phyloP scores from a whole-genome alignment of 2,113 vertebrate species.

The Eolophus roseicapilla region DNA sequence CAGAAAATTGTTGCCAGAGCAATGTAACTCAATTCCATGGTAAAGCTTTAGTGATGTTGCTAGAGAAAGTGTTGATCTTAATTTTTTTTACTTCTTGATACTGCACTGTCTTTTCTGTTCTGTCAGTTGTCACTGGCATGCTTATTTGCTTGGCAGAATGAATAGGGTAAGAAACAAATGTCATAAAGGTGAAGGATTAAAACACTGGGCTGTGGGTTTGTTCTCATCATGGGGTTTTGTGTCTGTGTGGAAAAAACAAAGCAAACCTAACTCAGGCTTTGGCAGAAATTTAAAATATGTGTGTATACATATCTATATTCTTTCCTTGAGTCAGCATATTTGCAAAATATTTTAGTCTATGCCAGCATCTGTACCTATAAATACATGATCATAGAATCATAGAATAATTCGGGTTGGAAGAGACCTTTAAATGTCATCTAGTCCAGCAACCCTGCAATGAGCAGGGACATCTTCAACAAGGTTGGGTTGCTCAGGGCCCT shows the following conservation, averaged over 20 bases:
- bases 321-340: background rate
- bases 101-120: background rate
- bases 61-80: background rate
- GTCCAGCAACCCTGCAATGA: background rate
- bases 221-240: background rate
- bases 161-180: background rate
- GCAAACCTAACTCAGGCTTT: background rate
- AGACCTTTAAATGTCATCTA: background rate
- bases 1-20: background rate
- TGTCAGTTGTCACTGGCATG: background rate
- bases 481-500: accelerated
- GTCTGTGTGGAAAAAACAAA: background rate
- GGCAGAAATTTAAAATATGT: background rate
- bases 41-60: background rate
- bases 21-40: background rate
- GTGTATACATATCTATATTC: background rate
- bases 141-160: background rate
- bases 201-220: background rate
- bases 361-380: background rate
- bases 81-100: background rate
- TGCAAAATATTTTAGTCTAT: background rate
- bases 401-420: background rate
- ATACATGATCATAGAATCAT: background rate
- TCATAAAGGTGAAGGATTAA: background rate
- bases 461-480: background rate